Base-by-base conservation (phyloP, 2,888 invertebrate species). In the Ichneumon xanthorius region DNA sequence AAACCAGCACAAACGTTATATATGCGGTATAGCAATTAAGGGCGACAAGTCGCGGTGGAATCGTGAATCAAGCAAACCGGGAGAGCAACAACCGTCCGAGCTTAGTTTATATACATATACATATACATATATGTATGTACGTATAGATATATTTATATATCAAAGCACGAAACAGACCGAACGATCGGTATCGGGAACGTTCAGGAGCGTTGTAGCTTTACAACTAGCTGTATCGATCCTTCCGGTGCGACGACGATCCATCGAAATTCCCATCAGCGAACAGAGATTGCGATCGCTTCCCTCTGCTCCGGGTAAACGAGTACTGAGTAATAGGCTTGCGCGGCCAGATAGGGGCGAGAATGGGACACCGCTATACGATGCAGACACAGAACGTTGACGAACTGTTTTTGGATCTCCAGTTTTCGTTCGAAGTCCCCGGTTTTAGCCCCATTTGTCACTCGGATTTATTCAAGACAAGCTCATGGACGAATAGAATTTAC, bases 1-100 rank as follows among this genome's bases (percentile, higher is more conserved):
- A 61, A 61, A 61, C 61, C 61, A 7, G 26, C 16, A 33, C 61
- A 30, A 70, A 14, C 50, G 70, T n/a, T 45, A 37, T 70, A 26
- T 33, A 80, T 80, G 63, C 61, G 48, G 73, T 65, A 61, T 58
- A 63, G 63, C 76, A 84, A 84, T 80, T 84, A 80, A 80, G 71
- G 80, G 71, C 61, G 71, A 80, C 79, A 75, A 73, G 80, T 80
- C 80, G 53, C 61, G 75, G 82, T 79, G 63, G 53, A 33, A 67
- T 68, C 79, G 68, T 80, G 68, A 75, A 80, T 84, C 73, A 75
- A 68, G 75, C 67, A 58, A 68, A 75, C 73, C 68, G 37, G 33
- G 61, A 75, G 45, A 75, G 67, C 68, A 81, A 75, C 73, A 81
- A 68, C 55, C 67, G 68, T 55, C 65, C 22, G 67, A 40, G 72